Evolutionary conservation across 2,113 vertebrate species (phyloP).

Genomic region (Macquaria australasica): DNA sequence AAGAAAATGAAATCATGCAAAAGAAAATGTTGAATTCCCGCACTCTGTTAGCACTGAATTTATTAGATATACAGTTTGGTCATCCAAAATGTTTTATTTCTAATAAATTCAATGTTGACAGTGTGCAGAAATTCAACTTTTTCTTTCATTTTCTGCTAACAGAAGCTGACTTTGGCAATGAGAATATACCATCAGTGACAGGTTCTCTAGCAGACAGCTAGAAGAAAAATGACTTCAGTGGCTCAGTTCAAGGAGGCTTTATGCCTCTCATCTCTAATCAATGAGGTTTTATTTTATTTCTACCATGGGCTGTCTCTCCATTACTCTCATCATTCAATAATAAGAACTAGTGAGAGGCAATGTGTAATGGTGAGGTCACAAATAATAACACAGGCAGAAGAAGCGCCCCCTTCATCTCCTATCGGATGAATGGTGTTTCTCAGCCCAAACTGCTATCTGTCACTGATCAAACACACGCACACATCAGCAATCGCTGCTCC

Average conservation of each 20-base stretch:
- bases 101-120: background rate
- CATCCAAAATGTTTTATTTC: background rate
- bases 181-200: constrained; percentile 8
- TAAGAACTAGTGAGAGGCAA: constrained; percentile 1
- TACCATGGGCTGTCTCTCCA: background rate
- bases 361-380: constrained; percentile 19
- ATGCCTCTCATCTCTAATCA: constrained; percentile 31
- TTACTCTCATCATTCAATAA: constrained; percentile 27
- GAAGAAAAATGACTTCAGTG: constrained; percentile 17
- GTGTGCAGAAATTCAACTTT: background rate
- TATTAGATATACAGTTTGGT: background rate
- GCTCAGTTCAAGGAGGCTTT: constrained; percentile 29
- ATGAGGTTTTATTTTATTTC: constrained; percentile 25
- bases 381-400: constrained; percentile 18
- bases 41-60: background rate
- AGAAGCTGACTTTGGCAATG: background rate
- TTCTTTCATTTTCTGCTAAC: constrained; percentile 18
- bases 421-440: background rate
- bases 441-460: background rate
- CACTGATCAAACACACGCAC: background rate
- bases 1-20: no score
- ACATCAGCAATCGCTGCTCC: constrained; percentile 6
- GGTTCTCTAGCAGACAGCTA: background rate
- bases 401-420: background rate
- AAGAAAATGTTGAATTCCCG: background rate